Evolutionary conservation across 2,888 invertebrate genomes (phyloP), one percentile per base, ranked within the genome.

Genomic region (Heliconius aoede): DNA sequence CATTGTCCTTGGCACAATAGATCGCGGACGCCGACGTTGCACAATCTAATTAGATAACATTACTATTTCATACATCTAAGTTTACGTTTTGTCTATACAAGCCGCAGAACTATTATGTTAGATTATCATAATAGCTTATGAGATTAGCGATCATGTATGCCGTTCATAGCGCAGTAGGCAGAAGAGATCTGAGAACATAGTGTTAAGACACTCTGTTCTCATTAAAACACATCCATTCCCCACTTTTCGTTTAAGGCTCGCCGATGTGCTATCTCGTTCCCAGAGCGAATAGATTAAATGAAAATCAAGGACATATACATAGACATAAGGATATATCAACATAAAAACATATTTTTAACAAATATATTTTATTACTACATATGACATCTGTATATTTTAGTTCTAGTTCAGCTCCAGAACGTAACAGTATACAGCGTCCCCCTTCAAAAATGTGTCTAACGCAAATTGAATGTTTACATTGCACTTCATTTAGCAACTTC

Each of bases 1-100:
- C 91, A 93, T 93, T 93, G 93, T 93, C 87, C 87, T 85, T 81
- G 83, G 83, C 81, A 93, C 93, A 94, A 94, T 90, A 82, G 90
- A 80, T 81, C 81, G 82, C 83, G 81, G 82, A 82, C 83, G 82
- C 78, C 81, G 78, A 81, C 82, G 82, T 80, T 84, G 84, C 85
- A 83, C 85, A 85, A 87, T 88, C 89, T 91, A 90, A 91, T 91
- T 90, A 91, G 88, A 90, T 90, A 88, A 88, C 86, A 89, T 88
- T 86, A 86, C 84, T 87, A 87, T 86, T 86, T 85, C 83, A 86
- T 85, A 83, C 81, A 81, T 76, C 77, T 74, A 76, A 79, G 77
- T 78, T 80, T 51, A 74, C 72, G 68, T 77, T 75, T 69, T 40
- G 71, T 62, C 64, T 72, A 72, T 76, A 62, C 55, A 58, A 65